phyloP scores from a whole-genome alignment of 1,140 invertebrate species.

The Bradysia coprophila region DNA sequence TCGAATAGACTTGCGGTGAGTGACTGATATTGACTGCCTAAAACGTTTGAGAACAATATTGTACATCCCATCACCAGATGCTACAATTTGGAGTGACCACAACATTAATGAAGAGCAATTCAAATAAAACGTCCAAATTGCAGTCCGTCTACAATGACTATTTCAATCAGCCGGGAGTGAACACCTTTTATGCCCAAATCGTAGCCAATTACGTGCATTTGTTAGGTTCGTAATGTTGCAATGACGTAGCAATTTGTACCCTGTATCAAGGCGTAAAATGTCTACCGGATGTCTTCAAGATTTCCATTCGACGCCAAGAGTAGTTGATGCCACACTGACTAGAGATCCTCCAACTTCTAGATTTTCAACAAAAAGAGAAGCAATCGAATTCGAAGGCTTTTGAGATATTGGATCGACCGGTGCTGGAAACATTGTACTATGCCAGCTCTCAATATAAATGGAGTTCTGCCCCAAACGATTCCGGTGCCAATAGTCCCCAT shows the following conservation, averaged over 20 bases:
- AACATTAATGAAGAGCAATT: slow-evolving; percentile 21
- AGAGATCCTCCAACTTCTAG: too few relatives aligned
- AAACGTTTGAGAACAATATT: slow-evolving; percentile 2
- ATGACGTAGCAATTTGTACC: too few relatives aligned
- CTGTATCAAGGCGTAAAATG: too few relatives aligned
- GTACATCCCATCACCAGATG: slow-evolving; percentile 16
- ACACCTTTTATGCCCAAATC: slow-evolving; percentile 22
- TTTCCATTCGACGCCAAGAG: too few relatives aligned
- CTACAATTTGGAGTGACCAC: slow-evolving; percentile 31
- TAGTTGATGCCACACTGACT: too few relatives aligned
- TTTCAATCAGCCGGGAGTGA: slow-evolving; percentile 24
- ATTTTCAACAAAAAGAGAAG: too few relatives aligned
- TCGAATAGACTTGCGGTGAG: slow-evolving; percentile 32
- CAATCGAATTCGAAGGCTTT: not conserved
- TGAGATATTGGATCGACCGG: slow-evolving; percentile 8
- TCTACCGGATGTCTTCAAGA: too few relatives aligned
- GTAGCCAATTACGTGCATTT: slow-evolving; percentile 27
- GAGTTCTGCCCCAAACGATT: slow-evolving; percentile 18
- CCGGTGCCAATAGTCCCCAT: slow-evolving; percentile 11
- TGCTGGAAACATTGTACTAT: slow-evolving; percentile 17
- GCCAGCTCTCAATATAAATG: slow-evolving; percentile 17
- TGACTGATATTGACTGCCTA: slow-evolving; percentile 5
- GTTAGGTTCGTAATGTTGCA: slow-evolving; percentile 19
- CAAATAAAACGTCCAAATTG: slow-evolving; percentile 20
- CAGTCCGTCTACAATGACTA: slow-evolving; percentile 25